Evolutionary conservation across 1,140 invertebrate species (phyloP), one percentile per base, ranked within the genome.

Genomic region (Drosophila sechellia): DNA sequence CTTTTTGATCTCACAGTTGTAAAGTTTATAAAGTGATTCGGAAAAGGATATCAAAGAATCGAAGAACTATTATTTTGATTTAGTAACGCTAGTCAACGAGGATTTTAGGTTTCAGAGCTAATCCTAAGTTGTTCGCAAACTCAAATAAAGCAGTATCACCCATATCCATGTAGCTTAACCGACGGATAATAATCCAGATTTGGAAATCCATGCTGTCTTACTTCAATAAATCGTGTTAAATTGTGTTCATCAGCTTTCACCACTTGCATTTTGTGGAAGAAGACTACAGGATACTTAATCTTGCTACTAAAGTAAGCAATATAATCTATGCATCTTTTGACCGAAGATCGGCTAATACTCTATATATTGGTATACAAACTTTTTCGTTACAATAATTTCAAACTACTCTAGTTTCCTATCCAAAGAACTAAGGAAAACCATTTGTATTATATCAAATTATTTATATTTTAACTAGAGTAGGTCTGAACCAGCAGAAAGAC

Each of bases 311-410:
- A 42, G 45, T 22, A 49, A 64, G 20, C 3, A 64, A 64, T 40
- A 50, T 63, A 34, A 43, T 20, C 4, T 39, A 40, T 17, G 40
- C 42, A 70, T 15, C 45, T 12, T 13, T 53, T 13, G 63, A 56
- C 66, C 66, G 63, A 56, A 48, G 45, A 48, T 35, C 66, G 66
- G 66, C 27, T 70, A 70, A 70, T 70, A 70, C 66, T 70, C 66
- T 70, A 69, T 46, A 69, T 46, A 40, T 56, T 70, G 66, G 66
- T 70, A 69, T 70, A 70, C 66, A 69, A 64, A 64, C n/a, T 31
- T 42, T n/a, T 56, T 34, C 35, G 50, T 69, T 34, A 40, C 25
- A 55, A 22, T 53, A 25, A 46, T 40, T 46, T 55, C 0, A n/a
- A 48, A 3, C 11, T 39, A n/a, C 13, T 45, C 31, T 15, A 34